Evolutionary conservation across 2,113 vertebrate species (phyloP).

Genomic region (Nibea coibor): DNA sequence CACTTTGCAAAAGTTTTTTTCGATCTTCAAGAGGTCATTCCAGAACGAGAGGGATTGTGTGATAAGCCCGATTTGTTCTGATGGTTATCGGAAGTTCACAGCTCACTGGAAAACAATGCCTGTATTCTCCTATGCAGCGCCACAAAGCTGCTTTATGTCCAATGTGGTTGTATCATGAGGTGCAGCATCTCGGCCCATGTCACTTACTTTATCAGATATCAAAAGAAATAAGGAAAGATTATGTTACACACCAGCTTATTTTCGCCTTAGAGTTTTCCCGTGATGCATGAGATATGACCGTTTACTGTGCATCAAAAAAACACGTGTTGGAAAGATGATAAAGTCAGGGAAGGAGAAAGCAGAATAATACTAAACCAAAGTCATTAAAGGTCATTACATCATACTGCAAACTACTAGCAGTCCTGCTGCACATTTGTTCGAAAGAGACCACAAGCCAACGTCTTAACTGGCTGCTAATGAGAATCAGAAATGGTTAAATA

Average conservation of each 20-base stretch:
- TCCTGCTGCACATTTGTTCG: neutral
- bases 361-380: neutral
- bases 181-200: neutral
- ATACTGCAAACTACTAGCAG: neutral
- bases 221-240: neutral
- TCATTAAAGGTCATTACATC: neutral
- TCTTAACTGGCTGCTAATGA: slow-evolving; percentile 29
- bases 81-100: slow-evolving; percentile 43
- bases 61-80: slow-evolving; percentile 50
- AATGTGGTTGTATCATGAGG: slow-evolving; percentile 40
- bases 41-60: slow-evolving; percentile 16
- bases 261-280: neutral
- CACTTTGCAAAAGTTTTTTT: slow-evolving; percentile 1
- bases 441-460: slow-evolving; percentile 4
- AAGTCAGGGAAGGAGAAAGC: slow-evolving; percentile 8
- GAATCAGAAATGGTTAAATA: slow-evolving; percentile 35
- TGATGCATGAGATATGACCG: too few species aligned
- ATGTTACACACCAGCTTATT: neutral
- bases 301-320: neutral
- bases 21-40: neutral
- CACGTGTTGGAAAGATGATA: neutral
- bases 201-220: neutral
- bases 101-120: slow-evolving; percentile 45
- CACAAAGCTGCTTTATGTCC: slow-evolving; percentile 30
- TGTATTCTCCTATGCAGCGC: slow-evolving; percentile 21